These are phyloP conservation scores for Eutrigla gurnardus DNA, from an alignment of 2,797 vertebrate species.

Conservation along the genomic window DNA sequence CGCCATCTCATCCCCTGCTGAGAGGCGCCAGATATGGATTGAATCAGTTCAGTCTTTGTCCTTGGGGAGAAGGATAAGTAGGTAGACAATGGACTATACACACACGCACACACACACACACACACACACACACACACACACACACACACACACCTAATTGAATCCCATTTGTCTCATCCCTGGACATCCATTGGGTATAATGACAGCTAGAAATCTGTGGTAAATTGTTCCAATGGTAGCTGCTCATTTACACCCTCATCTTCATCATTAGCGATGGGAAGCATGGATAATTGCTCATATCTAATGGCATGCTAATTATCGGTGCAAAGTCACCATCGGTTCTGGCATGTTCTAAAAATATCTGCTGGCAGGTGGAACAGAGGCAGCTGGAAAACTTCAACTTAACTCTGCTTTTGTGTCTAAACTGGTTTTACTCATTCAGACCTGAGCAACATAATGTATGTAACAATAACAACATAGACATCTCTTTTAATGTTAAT, in stretches of 20 bases:
- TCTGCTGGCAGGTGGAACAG: slow-evolving; percentile 53
- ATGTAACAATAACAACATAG: background rate
- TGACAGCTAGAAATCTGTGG: slow-evolving; percentile 63
- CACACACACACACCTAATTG: slow-evolving; percentile 53
- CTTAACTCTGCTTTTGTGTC: slow-evolving; percentile 1
- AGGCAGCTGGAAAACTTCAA: slow-evolving; percentile 27
- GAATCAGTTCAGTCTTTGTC: slow-evolving; percentile 52
- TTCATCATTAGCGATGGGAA: slow-evolving; percentile 65
- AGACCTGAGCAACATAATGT: slow-evolving; percentile 21
- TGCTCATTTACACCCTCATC: slow-evolving; percentile 68
- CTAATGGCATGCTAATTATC: slow-evolving; percentile 72
- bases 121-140: slow-evolving; percentile 17
- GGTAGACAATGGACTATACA: slow-evolving; percentile 57
- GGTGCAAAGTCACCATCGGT: slow-evolving; percentile 59
- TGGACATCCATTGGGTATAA: slow-evolving; percentile 58
- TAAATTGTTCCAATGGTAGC: slow-evolving; percentile 63
- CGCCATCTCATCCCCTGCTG: slow-evolving; percentile 59
- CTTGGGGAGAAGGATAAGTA: slow-evolving; percentile 61
- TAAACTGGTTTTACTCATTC: slow-evolving; percentile 15
- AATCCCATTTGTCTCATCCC: slow-evolving; percentile 69
- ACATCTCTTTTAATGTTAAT: too few relatives aligned
- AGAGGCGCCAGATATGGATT: slow-evolving; percentile 63
- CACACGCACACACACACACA: slow-evolving; percentile 11
- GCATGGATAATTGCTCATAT: slow-evolving; percentile 69
- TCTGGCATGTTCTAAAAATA: slow-evolving; percentile 59